Base-by-base conservation (phyloP, 92 coral and sea anemone genomes). In the Chrysogorgia sp. region DNA sequence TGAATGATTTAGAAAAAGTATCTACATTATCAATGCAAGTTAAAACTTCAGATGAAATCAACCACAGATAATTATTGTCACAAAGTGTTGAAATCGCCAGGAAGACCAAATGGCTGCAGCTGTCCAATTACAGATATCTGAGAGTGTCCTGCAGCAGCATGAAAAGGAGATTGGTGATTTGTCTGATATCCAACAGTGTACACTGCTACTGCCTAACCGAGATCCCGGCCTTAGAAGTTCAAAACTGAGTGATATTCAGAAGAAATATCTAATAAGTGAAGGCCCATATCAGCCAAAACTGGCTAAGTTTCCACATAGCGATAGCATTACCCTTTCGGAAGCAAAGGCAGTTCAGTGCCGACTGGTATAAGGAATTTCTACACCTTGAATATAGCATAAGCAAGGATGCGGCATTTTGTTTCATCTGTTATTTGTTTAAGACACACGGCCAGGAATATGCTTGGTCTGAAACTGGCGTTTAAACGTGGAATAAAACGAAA, bases 211-310 rank as follows among this genome's bases (percentile, higher is more conserved):
- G 3, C 67, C 67, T 8, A 10, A 25, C 26, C 24, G 67, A 32
- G 67, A 60, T 29, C 67, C 67, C 9, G 67, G 67, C 24, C 67
- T 60, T 12, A 60, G 67, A 30, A 60, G 67, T 60, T 60, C 67
- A 30, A 52, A 66, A 26, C 59, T 52, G 59, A 52, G 59, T 52
- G 59, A 52, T 23, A 52, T 5, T 52, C 59, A 52, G 59, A 52
- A 52, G 26, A 33, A 66, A 66, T 66, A 66, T 23, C 50, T 66
- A n/a, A 35, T 66, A 35, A 6, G 28, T 12, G 9, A 40, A 66
- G 74, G 74, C 10, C 74, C 74, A 35, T 29, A 66, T 34, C 74
- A 66, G 21, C 74, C 74, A 19, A n/a, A 10, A 14, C 45, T 66
- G 8, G 10, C 43, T 28, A 40, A 66, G 22, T 66, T 13, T 35